phyloP scores from a whole-genome alignment of 2,113 vertebrate species.

The Paradoxurus hermaphroditus region DNA sequence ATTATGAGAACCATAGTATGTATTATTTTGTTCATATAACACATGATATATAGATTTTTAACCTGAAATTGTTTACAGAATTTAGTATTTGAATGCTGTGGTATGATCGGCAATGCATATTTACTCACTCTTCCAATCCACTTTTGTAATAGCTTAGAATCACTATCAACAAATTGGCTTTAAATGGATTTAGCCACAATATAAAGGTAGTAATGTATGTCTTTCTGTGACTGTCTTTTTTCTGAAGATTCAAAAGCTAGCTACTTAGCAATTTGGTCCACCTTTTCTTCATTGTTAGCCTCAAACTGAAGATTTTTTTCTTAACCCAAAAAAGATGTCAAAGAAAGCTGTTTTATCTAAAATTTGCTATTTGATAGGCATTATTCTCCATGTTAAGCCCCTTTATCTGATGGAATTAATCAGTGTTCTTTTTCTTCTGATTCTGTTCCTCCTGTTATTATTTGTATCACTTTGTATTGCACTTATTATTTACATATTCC shows the following conservation, averaged over 20 bases:
- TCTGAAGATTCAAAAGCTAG: neutral
- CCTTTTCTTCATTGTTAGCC: neutral
- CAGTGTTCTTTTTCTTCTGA: neutral
- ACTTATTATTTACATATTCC: neutral
- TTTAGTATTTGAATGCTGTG: neutral
- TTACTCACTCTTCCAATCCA: neutral
- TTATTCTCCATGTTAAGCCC: neutral
- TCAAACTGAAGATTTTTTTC: conserved; percentile 10
- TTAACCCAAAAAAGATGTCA: neutral
- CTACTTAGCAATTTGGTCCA: neutral
- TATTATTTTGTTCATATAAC: neutral
- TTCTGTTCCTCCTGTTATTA: neutral
- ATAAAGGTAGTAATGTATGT: neutral
- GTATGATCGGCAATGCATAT: neutral
- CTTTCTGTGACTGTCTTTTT: neutral
- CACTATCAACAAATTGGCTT: neutral
- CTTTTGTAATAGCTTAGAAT: neutral
- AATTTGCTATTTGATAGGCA: neutral
- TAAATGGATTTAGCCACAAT: neutral
- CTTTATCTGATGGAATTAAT: conserved; percentile 5
- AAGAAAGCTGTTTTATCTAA: conserved; percentile 17
- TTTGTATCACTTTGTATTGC: neutral
- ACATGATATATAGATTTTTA: neutral
- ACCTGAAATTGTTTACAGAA: neutral
- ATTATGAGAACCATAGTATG: neutral